phyloP scores from a whole-genome alignment of 2,888 invertebrate species.

The Drosophila eohydei region DNA sequence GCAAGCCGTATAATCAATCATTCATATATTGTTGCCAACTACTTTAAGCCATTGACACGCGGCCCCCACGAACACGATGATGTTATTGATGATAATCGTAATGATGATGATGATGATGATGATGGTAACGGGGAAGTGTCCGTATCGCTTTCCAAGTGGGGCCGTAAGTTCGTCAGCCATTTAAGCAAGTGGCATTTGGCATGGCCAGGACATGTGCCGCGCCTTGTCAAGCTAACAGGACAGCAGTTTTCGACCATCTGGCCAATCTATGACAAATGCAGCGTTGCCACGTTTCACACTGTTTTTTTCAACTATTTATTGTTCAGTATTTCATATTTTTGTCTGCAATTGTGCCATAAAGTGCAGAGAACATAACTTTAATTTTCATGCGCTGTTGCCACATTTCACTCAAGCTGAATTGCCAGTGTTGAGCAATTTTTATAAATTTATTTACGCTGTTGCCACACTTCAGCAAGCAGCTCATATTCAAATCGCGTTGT shows the following conservation, averaged over 20 bases:
- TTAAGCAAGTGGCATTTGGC: conserved; percentile 42
- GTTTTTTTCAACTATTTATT: neutral
- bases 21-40: conserved; percentile 65
- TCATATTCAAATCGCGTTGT: too few relatives aligned
- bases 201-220: conserved; percentile 11
- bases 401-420: neutral
- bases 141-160: conserved; percentile 23
- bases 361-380: neutral
- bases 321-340: neutral
- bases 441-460: conserved; percentile 2
- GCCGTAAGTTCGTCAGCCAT: conserved; percentile 35
- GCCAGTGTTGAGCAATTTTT: neutral
- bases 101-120: conserved; percentile 5
- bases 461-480: conserved; percentile 4
- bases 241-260: neutral
- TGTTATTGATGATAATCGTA: conserved; percentile 16
- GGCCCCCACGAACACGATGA: conserved; percentile 10
- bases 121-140: neutral
- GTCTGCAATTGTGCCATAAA: neutral
- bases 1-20: conserved; percentile 65
- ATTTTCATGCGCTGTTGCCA: neutral
- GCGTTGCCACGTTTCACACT: conserved; percentile 35
- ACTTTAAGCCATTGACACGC: conserved; percentile 63
- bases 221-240: neutral
- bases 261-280: conserved; percentile 11